Evolutionary conservation across 2,888 invertebrate species (phyloP), one percentile per base, ranked within the genome.

Genomic region (Reticulitermes lucifugus): DNA sequence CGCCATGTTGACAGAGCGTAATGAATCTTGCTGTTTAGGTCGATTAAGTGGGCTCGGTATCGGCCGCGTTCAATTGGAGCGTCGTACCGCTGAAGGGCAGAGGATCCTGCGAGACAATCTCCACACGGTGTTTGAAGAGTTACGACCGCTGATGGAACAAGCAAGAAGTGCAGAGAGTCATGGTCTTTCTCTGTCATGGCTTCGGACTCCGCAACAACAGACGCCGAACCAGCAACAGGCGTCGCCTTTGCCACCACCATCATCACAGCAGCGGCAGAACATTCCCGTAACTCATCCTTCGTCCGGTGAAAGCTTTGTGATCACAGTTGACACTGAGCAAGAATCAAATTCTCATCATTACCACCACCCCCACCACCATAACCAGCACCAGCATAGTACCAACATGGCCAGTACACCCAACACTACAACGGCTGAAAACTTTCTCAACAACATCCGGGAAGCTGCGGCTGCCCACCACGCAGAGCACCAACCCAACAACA

Each of bases 131-230:
- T 91, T 95, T 87, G 92, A 94, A 88, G 94, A 94, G 90, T 94
- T 94, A 83, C 92, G 94, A 88, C 94, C 94, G n/a, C 91, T 94
- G 10, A 93, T 95, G 22, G 94, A 94, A 90, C 92, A 94, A 89
- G 94, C 94, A 82, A 91, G 93, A 85, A 86, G 93, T 92, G 91
- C 93, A 92, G 91, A 90, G 88, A 87, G 86, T 81, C 21, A 80
- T 86, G 85, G 86, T 35, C 59, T 86, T 29, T 83, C 86, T 10
- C 83, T 86, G 25, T 84, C 84, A 22, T 86, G 84, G 51, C 82
- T 84, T 79, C 84, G 81, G 65, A 81, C 41, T 59, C 46, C 70
- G 0, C 70, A 65, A 21, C 81, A 70, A 21, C 81, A 81, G 43
- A 51, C 14, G 18, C 70, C 25, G 21, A 59, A 43, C 21, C 65